Base-by-base conservation (phyloP, 2,113 vertebrate species). In the Nansenia antarctica region DNA sequence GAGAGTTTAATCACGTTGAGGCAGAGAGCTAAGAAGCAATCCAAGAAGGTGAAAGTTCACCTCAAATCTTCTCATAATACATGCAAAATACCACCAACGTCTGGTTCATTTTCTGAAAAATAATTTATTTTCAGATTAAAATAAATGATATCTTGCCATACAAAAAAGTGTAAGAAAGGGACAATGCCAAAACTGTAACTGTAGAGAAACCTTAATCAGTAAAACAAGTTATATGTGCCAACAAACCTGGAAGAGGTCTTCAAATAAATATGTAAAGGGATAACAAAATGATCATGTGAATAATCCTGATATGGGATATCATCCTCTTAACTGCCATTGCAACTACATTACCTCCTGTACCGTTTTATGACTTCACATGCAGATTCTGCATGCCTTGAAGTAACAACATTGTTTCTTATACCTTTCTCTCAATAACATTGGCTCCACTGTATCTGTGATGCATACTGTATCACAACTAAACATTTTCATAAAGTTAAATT, bases 61-160 rank as follows among this genome's bases (percentile, higher is more conserved):
- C 35, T 37, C 35, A 5, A 5, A 37, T 37, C 11, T 37, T 37
- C 35, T 37, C 5, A 5, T 37, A 57, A 14, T 31, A 57, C 14
- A 54, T 26, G 5, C 26, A 76, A 79, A 27, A 53, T 39, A 18
- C 30, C n/a, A 31, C 35, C 18, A 31, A 30, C 14, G n/a, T 29
- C 32, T 9, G 0, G 15, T 68, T 18, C 30, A 22, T 89, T 90
- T 86, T 86, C 76, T 89, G 80, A 90, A 92, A 92, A 93, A 91
- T 85, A 78, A 89, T 91, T 92, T 92, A 91, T 92, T 93, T 88
- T 79, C 86, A 90, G 88, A 89, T 74, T 87, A 91, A 92, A 92
- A 92, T 90, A 90, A 92, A 89, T 53, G 42, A 87, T 88, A 90
- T 91, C 74, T 83, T 89, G 88, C 85, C 85, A 89, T 91, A 90